These are phyloP conservation scores for Synanthedon andrenaeformis DNA, from an alignment of 2,888 invertebrate species.

Conservation along the genomic window DNA sequence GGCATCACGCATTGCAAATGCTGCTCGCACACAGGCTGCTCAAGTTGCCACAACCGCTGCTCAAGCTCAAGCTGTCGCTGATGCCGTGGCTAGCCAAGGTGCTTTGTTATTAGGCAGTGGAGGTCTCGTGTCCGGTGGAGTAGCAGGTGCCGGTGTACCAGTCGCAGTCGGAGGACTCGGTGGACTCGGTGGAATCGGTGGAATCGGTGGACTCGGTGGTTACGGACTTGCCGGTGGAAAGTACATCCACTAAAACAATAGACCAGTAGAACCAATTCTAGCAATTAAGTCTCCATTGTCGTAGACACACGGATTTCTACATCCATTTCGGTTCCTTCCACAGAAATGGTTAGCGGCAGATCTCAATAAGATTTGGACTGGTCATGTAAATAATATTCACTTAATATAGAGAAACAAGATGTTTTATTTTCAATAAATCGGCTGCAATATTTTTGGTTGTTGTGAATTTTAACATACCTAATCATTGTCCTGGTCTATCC, in stretches of 20 bases:
- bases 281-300: conserved; percentile 20
- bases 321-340: conserved; percentile 43
- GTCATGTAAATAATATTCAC: conserved; percentile 21
- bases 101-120: conserved; percentile 38
- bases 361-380: conserved; percentile 35
- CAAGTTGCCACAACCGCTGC: conserved; percentile 43
- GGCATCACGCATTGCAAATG: conserved; percentile 55
- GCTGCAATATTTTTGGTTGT: background rate
- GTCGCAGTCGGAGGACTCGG: conserved; percentile 14
- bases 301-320: conserved; percentile 35
- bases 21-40: conserved; percentile 39
- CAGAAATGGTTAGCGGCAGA: conserved; percentile 59
- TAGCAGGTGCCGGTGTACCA: conserved; percentile 9
- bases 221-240: conserved; percentile 11
- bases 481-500: too few species aligned
- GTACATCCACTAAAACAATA: conserved; percentile 7
- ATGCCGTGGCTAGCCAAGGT: conserved; percentile 44
- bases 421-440: background rate
- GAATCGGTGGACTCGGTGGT: conserved; percentile 14
- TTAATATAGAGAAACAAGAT: background rate
- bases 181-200: conserved; percentile 12
- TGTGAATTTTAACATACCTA: background rate
- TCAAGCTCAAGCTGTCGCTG: conserved; percentile 48
- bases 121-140: conserved; percentile 13
- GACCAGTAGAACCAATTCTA: conserved; percentile 10